Conservation (phyloP, 2,113 vertebrate species). For the Crocuta crocuta region DNA sequence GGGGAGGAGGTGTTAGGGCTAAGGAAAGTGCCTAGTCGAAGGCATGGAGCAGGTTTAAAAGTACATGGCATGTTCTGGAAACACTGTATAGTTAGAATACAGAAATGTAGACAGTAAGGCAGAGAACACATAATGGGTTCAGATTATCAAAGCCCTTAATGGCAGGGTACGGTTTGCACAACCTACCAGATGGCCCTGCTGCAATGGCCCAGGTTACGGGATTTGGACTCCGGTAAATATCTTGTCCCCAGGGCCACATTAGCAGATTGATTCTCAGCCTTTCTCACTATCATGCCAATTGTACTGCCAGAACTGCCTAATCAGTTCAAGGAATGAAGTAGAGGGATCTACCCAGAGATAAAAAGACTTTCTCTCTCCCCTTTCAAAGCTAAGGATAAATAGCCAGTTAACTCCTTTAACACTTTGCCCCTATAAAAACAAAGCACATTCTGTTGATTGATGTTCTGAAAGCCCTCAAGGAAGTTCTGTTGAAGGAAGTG, state of each 20-base stretch:
- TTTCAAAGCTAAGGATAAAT: not conserved
- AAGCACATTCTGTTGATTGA: not conserved
- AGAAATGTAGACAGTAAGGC: not conserved
- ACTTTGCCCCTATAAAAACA: slow-evolving; percentile 27
- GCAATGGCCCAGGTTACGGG: not conserved
- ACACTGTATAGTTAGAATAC: not conserved
- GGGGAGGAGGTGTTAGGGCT: not conserved
- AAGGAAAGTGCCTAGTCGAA: not conserved
- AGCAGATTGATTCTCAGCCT: not conserved
- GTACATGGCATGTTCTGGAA: not conserved
- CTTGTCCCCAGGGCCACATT: not conserved
- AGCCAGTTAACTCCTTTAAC: not conserved
- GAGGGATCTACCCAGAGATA: not conserved
- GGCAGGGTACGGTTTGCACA: not conserved
- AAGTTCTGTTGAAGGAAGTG: slow-evolving; percentile 1
- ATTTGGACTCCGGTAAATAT: not conserved
- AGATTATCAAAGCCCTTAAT: not conserved
- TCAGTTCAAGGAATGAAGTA: not conserved
- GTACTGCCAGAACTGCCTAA: not conserved
- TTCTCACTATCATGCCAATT: not conserved
- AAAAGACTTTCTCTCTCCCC: not conserved
- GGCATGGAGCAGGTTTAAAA: not conserved
- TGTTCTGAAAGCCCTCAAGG: slow-evolving; percentile 31
- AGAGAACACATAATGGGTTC: not conserved
- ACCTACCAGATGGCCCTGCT: not conserved